A percentile compares a stretch with the other conserved stretches of the same genome.
Conservation (phyloP, 2,113 vertebrate species). For the Synchiropus splendidus region DNA sequence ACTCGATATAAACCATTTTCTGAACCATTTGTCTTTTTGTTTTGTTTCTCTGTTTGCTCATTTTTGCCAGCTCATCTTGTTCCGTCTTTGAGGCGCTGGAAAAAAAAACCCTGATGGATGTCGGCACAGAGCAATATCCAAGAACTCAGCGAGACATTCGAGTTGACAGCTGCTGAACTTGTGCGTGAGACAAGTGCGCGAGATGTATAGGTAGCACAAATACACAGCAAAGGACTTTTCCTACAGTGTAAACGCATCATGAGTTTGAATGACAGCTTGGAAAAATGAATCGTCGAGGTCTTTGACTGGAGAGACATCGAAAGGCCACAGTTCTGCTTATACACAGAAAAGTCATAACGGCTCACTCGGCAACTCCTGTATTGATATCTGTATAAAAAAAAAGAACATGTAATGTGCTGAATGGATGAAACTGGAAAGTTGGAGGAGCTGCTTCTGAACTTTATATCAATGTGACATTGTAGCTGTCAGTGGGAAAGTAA, state of each 20-base stretch:
- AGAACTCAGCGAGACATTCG: slow-evolving; percentile 10
- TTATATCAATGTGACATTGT: too few relatives aligned
- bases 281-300: background rate
- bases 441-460: too few relatives aligned
- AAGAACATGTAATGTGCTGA: background rate
- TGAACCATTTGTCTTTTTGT: too few relatives aligned
- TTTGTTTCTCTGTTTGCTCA: too few relatives aligned
- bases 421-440: too few relatives aligned
- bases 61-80: too few relatives aligned
- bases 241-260: background rate
- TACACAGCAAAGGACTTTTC: too few relatives aligned
- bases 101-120: slow-evolving; percentile 4
- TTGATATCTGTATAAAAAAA: too few relatives aligned
- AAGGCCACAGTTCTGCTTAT: background rate
- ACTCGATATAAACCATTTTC: too few relatives aligned
- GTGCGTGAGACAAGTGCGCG: background rate
- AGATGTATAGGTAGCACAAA: background rate
- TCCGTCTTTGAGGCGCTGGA: slow-evolving; percentile 1
- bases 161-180: background rate
- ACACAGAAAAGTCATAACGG: background rate
- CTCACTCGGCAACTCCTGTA: background rate
- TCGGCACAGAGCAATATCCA: slow-evolving; percentile 2
- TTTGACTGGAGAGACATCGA: background rate
- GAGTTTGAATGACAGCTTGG: background rate
- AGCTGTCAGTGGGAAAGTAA: too few relatives aligned